These are phyloP conservation scores for Salticus scenicus DNA, from an alignment of 2,888 invertebrate genomes.

Conservation along the genomic window DNA sequence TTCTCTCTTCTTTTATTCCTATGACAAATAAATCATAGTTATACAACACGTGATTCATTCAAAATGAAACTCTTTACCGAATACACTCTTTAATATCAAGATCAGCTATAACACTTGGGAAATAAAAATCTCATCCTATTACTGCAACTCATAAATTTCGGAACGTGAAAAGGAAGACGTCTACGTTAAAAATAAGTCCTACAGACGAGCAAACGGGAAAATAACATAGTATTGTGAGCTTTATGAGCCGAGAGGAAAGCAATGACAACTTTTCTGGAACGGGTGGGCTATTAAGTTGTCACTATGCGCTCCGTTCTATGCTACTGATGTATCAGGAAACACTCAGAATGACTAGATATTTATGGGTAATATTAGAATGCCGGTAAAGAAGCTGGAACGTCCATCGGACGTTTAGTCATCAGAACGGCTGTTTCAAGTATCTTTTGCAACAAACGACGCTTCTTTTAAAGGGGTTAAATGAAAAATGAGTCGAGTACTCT, in stretches of 20 bases:
- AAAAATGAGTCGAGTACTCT: not conserved
- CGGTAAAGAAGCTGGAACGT: not conserved
- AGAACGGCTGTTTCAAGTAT: slow-evolving; percentile 1
- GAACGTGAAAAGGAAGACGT: slow-evolving; percentile 14
- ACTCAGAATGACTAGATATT: slow-evolving; percentile 31
- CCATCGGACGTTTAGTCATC: not conserved
- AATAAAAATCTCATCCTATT: slow-evolving; percentile 30
- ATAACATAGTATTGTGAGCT: slow-evolving; percentile 51
- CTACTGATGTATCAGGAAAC: slow-evolving; percentile 14
- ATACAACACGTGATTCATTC: not conserved
- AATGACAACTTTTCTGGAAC: slow-evolving; percentile 55
- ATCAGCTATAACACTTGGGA: not conserved
- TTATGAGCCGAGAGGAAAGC: slow-evolving; percentile 64
- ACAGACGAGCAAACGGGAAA: slow-evolving; percentile 46
- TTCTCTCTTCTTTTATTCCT: not conserved
- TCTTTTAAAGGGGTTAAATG: not conserved
- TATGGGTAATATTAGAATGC: slow-evolving; percentile 57
- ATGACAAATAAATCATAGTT: not conserved
- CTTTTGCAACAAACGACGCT: not conserved
- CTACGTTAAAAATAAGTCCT: slow-evolving; percentile 12
- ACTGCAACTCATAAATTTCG: slow-evolving; percentile 24
- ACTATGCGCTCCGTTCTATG: slow-evolving; percentile 39
- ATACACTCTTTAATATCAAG: not conserved
- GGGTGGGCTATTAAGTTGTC: slow-evolving; percentile 58
- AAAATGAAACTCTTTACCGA: not conserved